Conservation (phyloP, 2,888 invertebrate genomes). For the Tipula helvola region DNA sequence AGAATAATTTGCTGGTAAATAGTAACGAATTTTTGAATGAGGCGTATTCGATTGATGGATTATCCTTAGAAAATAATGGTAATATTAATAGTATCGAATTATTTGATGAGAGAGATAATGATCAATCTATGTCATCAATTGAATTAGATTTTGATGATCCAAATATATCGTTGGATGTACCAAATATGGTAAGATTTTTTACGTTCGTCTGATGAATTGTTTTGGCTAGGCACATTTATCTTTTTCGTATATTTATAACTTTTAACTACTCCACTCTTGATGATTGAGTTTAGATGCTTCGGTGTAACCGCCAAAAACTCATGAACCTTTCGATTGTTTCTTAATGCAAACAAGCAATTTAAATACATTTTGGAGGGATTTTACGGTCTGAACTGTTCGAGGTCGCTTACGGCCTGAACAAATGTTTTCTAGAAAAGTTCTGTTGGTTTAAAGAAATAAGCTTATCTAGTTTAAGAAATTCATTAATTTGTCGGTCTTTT, state of each 20-base stretch:
- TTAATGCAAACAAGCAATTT: too few relatives aligned
- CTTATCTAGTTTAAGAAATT: too few relatives aligned
- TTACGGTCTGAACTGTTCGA: too few relatives aligned
- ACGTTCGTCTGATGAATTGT: neutral
- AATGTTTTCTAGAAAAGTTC: too few relatives aligned
- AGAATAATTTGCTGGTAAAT: neutral
- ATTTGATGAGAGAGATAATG: neutral
- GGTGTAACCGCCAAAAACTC: too few relatives aligned
- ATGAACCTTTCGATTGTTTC: too few relatives aligned
- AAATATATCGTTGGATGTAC: neutral
- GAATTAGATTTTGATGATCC: conserved; percentile 8
- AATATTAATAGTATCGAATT: neutral
- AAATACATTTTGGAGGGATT: too few relatives aligned
- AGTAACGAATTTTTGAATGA: neutral
- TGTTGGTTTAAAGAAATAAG: too few relatives aligned
- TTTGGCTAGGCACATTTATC: neutral
- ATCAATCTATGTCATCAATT: neutral
- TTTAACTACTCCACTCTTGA: neutral
- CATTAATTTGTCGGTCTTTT: too few relatives aligned
- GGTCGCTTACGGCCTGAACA: too few relatives aligned
- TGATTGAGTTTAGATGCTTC: neutral
- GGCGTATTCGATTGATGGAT: neutral
- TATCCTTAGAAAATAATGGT: neutral
- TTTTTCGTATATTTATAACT: neutral
- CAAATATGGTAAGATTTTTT: neutral